These are phyloP conservation scores for Zygaena filipendulae DNA, from an alignment of 2,888 invertebrate genomes.

Conservation along the genomic window DNA sequence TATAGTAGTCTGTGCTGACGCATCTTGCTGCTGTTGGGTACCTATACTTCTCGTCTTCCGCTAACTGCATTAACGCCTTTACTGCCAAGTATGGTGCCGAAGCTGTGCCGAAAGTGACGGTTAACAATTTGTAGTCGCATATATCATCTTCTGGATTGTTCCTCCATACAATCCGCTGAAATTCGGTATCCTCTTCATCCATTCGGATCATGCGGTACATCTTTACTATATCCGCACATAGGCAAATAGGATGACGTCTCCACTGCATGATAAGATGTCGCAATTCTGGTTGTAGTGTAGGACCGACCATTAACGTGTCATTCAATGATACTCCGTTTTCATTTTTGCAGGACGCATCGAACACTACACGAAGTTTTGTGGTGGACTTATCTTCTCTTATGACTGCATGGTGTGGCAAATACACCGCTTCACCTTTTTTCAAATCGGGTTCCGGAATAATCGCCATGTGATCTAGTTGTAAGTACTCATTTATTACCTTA, in stretches of 20 bases:
- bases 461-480: constrained; percentile 6
- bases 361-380: constrained; percentile 11
- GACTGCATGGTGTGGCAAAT: constrained; percentile 12
- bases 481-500: not conserved
- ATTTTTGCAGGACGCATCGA: constrained; percentile 8
- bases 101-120: too few relatives aligned
- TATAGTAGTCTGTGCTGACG: too few relatives aligned
- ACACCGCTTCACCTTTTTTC: constrained; percentile 4
- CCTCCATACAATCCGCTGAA: constrained; percentile 14
- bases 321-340: constrained; percentile 17
- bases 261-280: constrained; percentile 15
- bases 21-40: too few relatives aligned
- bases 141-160: too few relatives aligned
- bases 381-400: constrained; percentile 9
- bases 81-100: too few relatives aligned
- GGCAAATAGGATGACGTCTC: constrained; percentile 10
- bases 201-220: constrained; percentile 8
- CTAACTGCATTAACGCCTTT: too few relatives aligned
- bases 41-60: too few relatives aligned
- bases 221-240: constrained; percentile 7
- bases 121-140: too few relatives aligned
- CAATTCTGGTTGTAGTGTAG: constrained; percentile 15
- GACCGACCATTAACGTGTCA: constrained; percentile 13
- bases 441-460: not conserved
- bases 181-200: constrained; percentile 3